Conservation (phyloP, 30 jellyfish, hydroid and myxozoan species). For the Rhopilema esculentum region DNA sequence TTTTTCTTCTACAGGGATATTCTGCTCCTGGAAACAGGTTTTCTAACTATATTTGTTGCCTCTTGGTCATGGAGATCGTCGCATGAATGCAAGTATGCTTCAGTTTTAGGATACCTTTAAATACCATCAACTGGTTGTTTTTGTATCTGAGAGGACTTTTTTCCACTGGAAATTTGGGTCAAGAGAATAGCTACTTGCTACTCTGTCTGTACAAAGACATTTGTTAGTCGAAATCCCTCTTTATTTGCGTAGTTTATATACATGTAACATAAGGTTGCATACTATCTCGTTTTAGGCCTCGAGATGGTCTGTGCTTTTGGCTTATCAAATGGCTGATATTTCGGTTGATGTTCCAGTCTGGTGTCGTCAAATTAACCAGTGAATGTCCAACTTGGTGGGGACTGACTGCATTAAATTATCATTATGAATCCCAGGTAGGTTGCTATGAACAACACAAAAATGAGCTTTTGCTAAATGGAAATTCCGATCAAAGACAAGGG, state of each 20-base stretch:
- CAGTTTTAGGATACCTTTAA: background rate
- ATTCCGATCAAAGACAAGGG: no score
- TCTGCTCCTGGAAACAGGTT: slow-evolving; percentile 91
- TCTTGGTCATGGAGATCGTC: slow-evolving; percentile 45
- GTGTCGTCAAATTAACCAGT: slow-evolving; percentile 92
- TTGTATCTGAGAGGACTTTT: no score
- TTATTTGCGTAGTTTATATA: background rate
- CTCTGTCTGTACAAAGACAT: no score
- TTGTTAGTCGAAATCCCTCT: no score
- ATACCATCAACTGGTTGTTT: background rate
- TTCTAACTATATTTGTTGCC: slow-evolving; percentile 84
- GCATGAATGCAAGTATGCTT: slow-evolving; percentile 8
- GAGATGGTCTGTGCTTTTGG: slow-evolving; percentile 77
- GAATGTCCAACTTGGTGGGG: slow-evolving; percentile 99
- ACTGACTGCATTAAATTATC: slow-evolving; percentile 92
- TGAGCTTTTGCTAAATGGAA: no score
- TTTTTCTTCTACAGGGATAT: slow-evolving; percentile 96
- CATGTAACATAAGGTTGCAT: background rate
- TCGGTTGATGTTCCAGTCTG: slow-evolving; percentile 96
- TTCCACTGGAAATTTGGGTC: no score
- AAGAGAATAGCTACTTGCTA: no score
- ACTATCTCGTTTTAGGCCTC: slow-evolving; percentile 29
- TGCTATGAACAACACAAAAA: no score
- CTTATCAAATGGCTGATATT: slow-evolving; percentile 91
- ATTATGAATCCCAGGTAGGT: slow-evolving; percentile 96